Evolutionary conservation across 2,797 vertebrate species (phyloP).

Genomic region (Oryzias dopingdopingensis): DNA sequence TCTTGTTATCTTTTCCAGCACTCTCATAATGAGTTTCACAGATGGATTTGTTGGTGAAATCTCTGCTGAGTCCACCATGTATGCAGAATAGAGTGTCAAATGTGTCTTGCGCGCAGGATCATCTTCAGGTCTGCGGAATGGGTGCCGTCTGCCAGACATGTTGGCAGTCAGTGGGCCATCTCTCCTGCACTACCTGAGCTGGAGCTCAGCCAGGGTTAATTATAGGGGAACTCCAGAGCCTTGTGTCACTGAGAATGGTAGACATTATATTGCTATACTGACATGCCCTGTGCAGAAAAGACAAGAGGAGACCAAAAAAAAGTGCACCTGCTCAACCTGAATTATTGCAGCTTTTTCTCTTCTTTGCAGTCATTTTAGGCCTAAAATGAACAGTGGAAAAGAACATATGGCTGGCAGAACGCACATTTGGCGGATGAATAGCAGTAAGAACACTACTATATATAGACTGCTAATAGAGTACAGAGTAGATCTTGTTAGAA

Average conservation of each 20-base stretch:
- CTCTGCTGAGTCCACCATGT: constrained; percentile 68
- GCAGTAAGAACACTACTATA: constrained; percentile 5
- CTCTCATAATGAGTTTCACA: constrained; percentile 77
- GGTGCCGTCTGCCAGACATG: constrained; percentile 78
- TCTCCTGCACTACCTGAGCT: constrained; percentile 79
- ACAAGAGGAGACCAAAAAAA: constrained; percentile 72
- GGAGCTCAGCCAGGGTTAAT: constrained; percentile 85
- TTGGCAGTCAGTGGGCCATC: constrained; percentile 73
- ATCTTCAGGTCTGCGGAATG: constrained; percentile 77
- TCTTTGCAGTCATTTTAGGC: constrained; percentile 30
- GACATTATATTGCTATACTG: constrained; percentile 79
- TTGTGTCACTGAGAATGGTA: constrained; percentile 74
- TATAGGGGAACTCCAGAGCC: constrained; percentile 81
- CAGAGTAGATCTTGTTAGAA: constrained; percentile 1
- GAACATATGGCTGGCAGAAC: constrained; percentile 35
- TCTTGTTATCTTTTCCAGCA: constrained; percentile 66
- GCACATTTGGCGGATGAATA: constrained; percentile 31
- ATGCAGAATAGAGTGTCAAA: constrained; percentile 76
- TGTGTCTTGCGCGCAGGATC: constrained; percentile 75
- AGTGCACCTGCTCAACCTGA: constrained; percentile 60
- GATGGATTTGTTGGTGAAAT: constrained; percentile 75
- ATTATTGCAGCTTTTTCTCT: constrained; percentile 36
- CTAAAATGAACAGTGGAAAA: constrained; percentile 28
- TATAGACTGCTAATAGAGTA: neutral
- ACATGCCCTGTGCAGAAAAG: constrained; percentile 79